A percentile compares a stretch with the other conserved stretches of the same genome.
These are phyloP conservation scores for Rhagoletis pomonella DNA, from an alignment of 1,140 invertebrate species.

Conservation along the genomic window DNA sequence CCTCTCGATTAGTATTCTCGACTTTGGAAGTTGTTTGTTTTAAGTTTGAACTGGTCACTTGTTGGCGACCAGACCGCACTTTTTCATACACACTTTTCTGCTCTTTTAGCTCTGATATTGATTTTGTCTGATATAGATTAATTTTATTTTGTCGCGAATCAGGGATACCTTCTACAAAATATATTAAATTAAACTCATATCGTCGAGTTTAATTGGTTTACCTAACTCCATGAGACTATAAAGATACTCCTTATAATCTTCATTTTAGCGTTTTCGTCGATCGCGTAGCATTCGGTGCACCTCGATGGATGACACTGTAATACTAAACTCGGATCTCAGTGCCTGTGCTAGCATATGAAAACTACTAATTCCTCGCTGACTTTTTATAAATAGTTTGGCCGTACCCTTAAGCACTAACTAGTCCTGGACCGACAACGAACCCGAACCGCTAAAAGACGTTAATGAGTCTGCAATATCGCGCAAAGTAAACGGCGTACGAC, in stretches of 20 bases:
- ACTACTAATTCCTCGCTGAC: neutral
- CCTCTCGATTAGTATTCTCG: neutral
- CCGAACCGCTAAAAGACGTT: constrained; percentile 13
- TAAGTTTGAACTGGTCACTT: no score
- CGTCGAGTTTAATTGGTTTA: constrained; percentile 40
- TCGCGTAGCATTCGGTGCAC: constrained; percentile 40
- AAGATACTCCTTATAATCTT: constrained; percentile 45
- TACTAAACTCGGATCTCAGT: constrained; percentile 32
- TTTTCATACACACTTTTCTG: constrained; percentile 14
- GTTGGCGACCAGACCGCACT: no score
- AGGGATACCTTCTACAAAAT: constrained; percentile 53
- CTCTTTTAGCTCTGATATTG: constrained; percentile 31
- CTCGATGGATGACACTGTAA: constrained; percentile 28
- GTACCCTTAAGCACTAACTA: constrained; percentile 50
- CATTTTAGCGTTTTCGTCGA: neutral
- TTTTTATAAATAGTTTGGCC: constrained; percentile 48
- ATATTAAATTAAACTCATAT: constrained; percentile 39
- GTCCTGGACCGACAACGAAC: neutral
- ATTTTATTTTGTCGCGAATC: constrained; percentile 54
- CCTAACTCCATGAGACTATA: constrained; percentile 52
- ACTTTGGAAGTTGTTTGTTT: neutral
- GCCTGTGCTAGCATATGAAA: neutral
- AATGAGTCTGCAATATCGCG: constrained; percentile 32
- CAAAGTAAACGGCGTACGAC: constrained; percentile 13
- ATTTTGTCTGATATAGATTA: constrained; percentile 45